Evolutionary conservation across 2,888 invertebrate species (phyloP), one percentile per base, ranked within the genome.

Genomic region (Erebia ligea): DNA sequence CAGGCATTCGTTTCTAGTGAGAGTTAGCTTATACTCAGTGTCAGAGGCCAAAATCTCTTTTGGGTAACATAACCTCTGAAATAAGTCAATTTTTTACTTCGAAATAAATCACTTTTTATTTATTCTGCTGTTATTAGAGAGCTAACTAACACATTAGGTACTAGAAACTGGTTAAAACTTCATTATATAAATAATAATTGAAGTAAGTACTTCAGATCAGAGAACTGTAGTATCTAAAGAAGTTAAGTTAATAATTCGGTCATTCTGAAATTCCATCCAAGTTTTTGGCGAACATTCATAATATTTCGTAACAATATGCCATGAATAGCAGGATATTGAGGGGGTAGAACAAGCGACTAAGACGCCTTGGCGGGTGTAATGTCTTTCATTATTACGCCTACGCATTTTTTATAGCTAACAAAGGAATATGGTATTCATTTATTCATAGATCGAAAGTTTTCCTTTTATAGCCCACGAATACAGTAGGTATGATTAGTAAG

Each of bases 291-390:
- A 17, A 8, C n/a, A n/a, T 15, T 42, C 10, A 34, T 15, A 56
- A 48, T 21, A 56, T 58, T n/a, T 58, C n/a, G 25, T 58, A 58
- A 34, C 10, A 57, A 61, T 42, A 45, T 19, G 61, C 19, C 57
- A 25, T 52, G n/a, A 52, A 52, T 52, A n/a, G 50, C 15, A n/a
- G n/a, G n/a, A 52, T 52, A 52, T n/a, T n/a, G n/a, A n/a, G n/a
- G 17, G n/a, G 50, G 50, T 4, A n/a, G 50, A 50, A n/a, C 15
- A 50, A 50, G n/a, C 11, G 11, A 11, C 42, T 11, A 42, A 9
- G 42, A 42, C 42, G 42, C 42, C 42, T 42, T 52, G n/a, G 8
- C 50, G 50, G 15, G 2, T n/a, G n/a, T 2, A 25, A 25, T 25
- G 6, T 57, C 57, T 57, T 57, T 6, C 25, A 34, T 34, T 58